A percentile compares a stretch with the other conserved stretches of the same genome.
phyloP scores from a whole-genome alignment of 2,888 invertebrate species.

The Drosophila mayaguana region DNA sequence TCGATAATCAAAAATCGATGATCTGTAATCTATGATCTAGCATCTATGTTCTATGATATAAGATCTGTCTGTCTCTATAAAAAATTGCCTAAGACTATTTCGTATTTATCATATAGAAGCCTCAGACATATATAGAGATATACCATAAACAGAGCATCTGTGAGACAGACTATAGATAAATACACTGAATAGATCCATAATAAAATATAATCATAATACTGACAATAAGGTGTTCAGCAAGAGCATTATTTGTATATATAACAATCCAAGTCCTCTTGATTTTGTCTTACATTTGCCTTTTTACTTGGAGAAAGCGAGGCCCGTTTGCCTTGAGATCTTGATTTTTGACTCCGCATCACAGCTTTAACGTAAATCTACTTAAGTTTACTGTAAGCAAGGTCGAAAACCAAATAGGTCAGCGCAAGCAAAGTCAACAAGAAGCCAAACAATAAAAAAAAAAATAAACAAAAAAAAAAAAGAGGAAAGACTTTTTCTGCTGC shows the following conservation, averaged over 20 bases:
- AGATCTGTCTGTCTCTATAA: background rate
- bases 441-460: background rate
- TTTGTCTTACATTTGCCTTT: background rate
- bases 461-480: too few relatives aligned
- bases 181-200: background rate
- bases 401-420: background rate
- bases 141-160: background rate
- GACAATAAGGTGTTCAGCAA: too few relatives aligned
- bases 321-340: background rate
- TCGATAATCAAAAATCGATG: background rate
- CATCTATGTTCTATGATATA: background rate
- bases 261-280: background rate
- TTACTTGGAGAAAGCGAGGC: background rate
- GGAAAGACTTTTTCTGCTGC: background rate
- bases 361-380: slow-evolving; percentile 1
- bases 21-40: background rate
- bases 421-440: background rate
- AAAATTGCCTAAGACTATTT: background rate
- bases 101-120: background rate
- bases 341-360: background rate
- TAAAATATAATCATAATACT: background rate
- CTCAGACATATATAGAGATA: too few relatives aligned
- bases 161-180: background rate
- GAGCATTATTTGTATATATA: background rate
- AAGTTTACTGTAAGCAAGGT: background rate